phyloP scores from a whole-genome alignment of 2,888 invertebrate species.

The Lasioglossum vierecki region DNA sequence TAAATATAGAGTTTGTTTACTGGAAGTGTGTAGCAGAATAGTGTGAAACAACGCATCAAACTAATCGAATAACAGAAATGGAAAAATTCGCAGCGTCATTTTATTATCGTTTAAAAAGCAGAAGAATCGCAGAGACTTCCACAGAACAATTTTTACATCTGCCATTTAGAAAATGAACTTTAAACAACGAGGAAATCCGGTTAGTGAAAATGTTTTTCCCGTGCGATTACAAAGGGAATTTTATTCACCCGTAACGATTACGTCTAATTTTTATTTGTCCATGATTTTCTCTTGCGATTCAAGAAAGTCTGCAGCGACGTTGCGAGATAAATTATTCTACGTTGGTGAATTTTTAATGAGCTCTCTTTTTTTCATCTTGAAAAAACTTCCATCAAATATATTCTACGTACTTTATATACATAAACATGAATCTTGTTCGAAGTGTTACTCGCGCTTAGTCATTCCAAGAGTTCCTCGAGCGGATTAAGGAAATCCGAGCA shows the following conservation, averaged over 20 bases:
- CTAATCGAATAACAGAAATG: neutral
- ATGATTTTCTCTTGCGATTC: neutral
- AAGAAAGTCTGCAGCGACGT: neutral
- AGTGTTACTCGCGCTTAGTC: slow-evolving; percentile 44
- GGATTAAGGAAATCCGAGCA: slow-evolving; percentile 22
- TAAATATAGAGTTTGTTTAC: neutral
- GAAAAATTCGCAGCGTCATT: neutral
- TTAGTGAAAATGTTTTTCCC: neutral
- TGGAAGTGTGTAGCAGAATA: neutral
- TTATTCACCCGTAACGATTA: neutral
- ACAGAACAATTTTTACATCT: neutral
- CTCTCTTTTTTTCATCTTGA: neutral
- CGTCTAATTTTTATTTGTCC: neutral
- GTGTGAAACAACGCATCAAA: neutral
- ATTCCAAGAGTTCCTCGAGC: slow-evolving; percentile 33
- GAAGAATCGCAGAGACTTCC: neutral
- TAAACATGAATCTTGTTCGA: slow-evolving; percentile 52
- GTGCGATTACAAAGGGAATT: neutral
- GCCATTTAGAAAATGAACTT: neutral
- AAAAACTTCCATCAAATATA: neutral
- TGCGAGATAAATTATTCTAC: neutral
- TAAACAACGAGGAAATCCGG: neutral
- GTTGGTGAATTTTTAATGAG: neutral
- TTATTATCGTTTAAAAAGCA: neutral
- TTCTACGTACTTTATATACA: slow-evolving; percentile 29